Percentiles rank a stretch among this genome's conserved stretches.
Conservation (phyloP, 1,140 invertebrate genomes). For the Notospermus geniculatus region DNA sequence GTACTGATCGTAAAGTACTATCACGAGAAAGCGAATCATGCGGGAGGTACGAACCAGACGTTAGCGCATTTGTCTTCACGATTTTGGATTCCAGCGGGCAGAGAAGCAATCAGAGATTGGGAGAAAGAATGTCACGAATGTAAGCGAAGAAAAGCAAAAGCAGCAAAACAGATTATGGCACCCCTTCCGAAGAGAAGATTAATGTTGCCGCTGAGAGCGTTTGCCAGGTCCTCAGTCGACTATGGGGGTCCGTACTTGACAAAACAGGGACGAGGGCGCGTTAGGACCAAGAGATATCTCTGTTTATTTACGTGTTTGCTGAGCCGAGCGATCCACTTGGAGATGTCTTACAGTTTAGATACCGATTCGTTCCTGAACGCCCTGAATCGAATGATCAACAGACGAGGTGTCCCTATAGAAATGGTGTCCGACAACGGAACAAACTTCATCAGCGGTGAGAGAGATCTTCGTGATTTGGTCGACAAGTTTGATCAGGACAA, state of each 20-base stretch:
- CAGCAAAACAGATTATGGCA: background rate
- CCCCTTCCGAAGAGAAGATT: too few relatives aligned
- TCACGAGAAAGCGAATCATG: too few relatives aligned
- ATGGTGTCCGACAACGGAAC: slow-evolving; percentile 19
- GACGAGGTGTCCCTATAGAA: slow-evolving; percentile 11
- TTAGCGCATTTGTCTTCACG: too few relatives aligned
- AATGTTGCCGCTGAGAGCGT: too few relatives aligned
- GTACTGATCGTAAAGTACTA: too few relatives aligned
- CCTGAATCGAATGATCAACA: slow-evolving; percentile 4
- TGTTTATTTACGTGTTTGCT: slow-evolving; percentile 22
- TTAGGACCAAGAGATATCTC: slow-evolving; percentile 12
- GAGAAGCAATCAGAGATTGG: too few relatives aligned
- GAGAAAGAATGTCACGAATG: too few relatives aligned
- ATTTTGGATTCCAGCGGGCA: too few relatives aligned
- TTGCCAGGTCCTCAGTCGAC: slow-evolving; percentile 4
- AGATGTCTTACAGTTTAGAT: slow-evolving; percentile 11
- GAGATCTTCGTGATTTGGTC: background rate
- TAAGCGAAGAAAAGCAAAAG: too few relatives aligned
- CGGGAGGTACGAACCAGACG: too few relatives aligned
- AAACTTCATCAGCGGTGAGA: slow-evolving; percentile 17
- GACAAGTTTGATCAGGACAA: background rate
- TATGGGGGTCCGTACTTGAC: slow-evolving; percentile 17
- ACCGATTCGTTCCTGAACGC: slow-evolving; percentile 15
- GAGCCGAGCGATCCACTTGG: slow-evolving; percentile 18
- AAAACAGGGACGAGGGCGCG: slow-evolving; percentile 13